These are phyloP conservation scores for Labroides dimidiatus DNA, from an alignment of 2,797 vertebrate species.

Conservation along the genomic window DNA sequence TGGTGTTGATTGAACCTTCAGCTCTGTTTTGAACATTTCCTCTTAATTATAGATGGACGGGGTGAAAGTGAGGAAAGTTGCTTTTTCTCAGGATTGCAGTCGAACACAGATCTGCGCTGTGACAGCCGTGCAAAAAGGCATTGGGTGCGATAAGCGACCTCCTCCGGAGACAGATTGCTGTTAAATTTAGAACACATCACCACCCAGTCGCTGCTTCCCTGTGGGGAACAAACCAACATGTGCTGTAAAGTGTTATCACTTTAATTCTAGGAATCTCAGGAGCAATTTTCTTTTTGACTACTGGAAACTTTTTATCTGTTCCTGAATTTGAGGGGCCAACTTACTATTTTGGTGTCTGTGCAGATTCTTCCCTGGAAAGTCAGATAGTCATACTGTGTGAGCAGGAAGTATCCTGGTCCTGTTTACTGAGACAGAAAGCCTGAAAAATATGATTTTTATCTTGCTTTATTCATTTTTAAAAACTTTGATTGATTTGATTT, in stretches of 20 bases:
- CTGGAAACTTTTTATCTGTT: conserved; percentile 7
- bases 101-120: conserved; percentile 41
- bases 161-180: conserved; percentile 53
- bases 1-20: conserved; percentile 44
- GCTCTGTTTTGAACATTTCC: conserved; percentile 37
- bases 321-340: not conserved
- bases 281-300: conserved; percentile 20
- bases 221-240: conserved; percentile 31
- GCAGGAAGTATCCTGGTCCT: not conserved
- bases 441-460: too few species aligned
- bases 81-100: conserved; percentile 51
- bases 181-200: conserved; percentile 61
- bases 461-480: too few species aligned
- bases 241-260: conserved; percentile 41
- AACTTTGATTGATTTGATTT: too few species aligned
- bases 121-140: conserved; percentile 50
- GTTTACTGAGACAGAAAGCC: not conserved
- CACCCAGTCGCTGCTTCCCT: conserved; percentile 35
- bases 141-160: conserved; percentile 53
- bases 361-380: not conserved
- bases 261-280: conserved; percentile 10
- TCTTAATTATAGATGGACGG: conserved; percentile 55
- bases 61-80: conserved; percentile 39
- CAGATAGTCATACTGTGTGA: not conserved
- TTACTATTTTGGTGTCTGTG: not conserved